These are phyloP conservation scores for Pogonomyrmex barbatus DNA, from an alignment of 1,140 invertebrate genomes.

Conservation along the genomic window DNA sequence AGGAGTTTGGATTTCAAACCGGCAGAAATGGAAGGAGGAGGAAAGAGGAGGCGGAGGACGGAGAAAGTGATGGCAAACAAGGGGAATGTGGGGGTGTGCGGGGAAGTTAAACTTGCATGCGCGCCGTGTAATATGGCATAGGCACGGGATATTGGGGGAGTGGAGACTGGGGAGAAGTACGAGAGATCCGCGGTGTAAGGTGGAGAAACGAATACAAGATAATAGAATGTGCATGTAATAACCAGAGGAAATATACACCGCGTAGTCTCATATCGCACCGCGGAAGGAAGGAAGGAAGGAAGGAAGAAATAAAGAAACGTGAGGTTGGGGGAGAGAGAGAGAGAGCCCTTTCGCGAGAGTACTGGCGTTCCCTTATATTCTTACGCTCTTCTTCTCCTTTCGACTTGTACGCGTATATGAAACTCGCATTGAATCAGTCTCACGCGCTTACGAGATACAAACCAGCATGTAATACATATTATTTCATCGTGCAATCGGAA, in stretches of 20 bases:
- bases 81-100: constrained; percentile 40
- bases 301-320: constrained; percentile 68
- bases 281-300: constrained; percentile 72
- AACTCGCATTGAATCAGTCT: constrained; percentile 29
- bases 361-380: constrained; percentile 4
- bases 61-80: constrained; percentile 66
- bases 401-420: constrained; percentile 20
- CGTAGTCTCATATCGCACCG: constrained; percentile 70
- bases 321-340: background rate
- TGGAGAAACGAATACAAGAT: constrained; percentile 76
- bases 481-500: constrained; percentile 37
- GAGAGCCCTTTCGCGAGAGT: constrained; percentile 37
- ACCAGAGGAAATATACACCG: constrained; percentile 81
- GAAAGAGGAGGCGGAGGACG: constrained; percentile 39
- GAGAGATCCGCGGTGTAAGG: constrained; percentile 66
- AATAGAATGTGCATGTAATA: constrained; percentile 85
- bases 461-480: background rate
- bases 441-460: constrained; percentile 29
- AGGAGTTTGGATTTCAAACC: constrained; percentile 78
- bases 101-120: constrained; percentile 79
- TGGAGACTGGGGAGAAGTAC: constrained; percentile 25
- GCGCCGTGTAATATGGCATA: constrained; percentile 79
- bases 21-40: constrained; percentile 67
- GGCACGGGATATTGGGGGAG: constrained; percentile 66
- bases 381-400: constrained; percentile 22